These are phyloP conservation scores for Pelobates cultripes DNA, from an alignment of 2,797 vertebrate genomes.

Conservation along the genomic window DNA sequence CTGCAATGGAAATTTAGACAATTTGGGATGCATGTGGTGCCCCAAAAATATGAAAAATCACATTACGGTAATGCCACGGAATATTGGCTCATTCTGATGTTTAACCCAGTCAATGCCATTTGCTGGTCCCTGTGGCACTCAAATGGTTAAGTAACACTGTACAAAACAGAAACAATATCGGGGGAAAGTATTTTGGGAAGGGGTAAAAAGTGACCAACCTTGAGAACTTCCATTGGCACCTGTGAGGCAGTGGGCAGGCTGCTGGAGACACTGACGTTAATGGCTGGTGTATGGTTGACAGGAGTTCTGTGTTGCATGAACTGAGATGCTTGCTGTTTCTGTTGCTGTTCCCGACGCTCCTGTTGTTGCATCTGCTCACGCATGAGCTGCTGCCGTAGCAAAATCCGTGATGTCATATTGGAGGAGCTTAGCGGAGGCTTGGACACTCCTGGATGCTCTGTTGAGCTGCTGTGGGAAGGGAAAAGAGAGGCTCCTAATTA, in stretches of 20 bases:
- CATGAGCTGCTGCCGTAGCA: conserved; percentile 79
- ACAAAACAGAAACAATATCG: no score
- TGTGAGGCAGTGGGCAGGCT: conserved; percentile 77
- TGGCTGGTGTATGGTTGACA: conserved; percentile 79
- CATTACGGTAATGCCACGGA: no score
- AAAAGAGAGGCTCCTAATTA: conserved; percentile 44
- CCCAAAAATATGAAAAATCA: no score
- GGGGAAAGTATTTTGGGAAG: background rate
- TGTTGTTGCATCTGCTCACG: conserved; percentile 81
- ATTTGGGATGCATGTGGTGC: no score
- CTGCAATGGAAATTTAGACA: no score
- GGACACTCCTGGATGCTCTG: conserved; percentile 81
- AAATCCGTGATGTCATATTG: conserved; percentile 80
- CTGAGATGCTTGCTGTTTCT: conserved; percentile 84
- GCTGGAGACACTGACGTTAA: conserved; percentile 79
- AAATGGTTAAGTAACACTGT: no score
- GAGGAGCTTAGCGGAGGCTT: conserved; percentile 79
- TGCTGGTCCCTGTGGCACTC: no score
- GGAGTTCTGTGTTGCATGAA: conserved; percentile 85
- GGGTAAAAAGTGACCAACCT: conserved; percentile 72
- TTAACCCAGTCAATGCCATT: no score
- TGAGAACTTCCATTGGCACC: conserved; percentile 86
- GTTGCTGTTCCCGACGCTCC: conserved; percentile 86
- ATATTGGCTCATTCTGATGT: no score
- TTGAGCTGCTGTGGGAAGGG: conserved; percentile 76